Evolutionary conservation across 2,888 invertebrate genomes (phyloP), one percentile per base, ranked within the genome.

Genomic region (Caenorhabditis angaria): DNA sequence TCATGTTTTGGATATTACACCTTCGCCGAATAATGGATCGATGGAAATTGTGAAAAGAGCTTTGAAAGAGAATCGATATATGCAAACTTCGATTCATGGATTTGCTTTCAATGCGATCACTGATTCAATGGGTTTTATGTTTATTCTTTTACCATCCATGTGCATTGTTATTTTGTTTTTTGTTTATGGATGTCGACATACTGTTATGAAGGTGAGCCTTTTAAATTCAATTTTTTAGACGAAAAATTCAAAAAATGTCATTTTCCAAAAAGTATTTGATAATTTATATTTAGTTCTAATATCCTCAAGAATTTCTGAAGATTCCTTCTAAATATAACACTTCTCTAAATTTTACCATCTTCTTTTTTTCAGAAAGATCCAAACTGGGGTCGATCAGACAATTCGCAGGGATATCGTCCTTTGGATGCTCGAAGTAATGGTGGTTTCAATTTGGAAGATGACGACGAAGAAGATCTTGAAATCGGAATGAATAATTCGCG

Each of bases 1-100:
- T 81, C 88, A 90, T 74, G 89, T 92, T 54, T 87, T 92, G 5
- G 89, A 90, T 35, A 82, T 92, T 22, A 81, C 88, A 4, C 89
- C 90, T 0, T 88, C 88, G 1, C 85, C 88, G 18, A 88, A 88
- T 70, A 88, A 89, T 59, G 89, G 88, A 20, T 73, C 82, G 8
- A 62, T 79, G 68, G 56, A 67, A 10, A 58, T 73, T n/a, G 63
- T 80, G 12, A 62, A 63, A 28, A 47, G 60, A 61, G 70, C 78
- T 5, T 55, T 81, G 57, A 62, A 51, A 47, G 69, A 64, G 27
- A 61, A 69, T 24, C 50, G 71, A 53, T 67, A 63, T 25, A 14
- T 64, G 32, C 18, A 35, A 28, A 47, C 65, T 2, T 27, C 51
- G 47, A 24, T 63, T 6, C 61, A 59, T 41, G 65, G 59, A 28